Evolutionary conservation across 1,140 invertebrate genomes (phyloP), one percentile per base, ranked within the genome.

Genomic region (Drosophila ambigua): DNA sequence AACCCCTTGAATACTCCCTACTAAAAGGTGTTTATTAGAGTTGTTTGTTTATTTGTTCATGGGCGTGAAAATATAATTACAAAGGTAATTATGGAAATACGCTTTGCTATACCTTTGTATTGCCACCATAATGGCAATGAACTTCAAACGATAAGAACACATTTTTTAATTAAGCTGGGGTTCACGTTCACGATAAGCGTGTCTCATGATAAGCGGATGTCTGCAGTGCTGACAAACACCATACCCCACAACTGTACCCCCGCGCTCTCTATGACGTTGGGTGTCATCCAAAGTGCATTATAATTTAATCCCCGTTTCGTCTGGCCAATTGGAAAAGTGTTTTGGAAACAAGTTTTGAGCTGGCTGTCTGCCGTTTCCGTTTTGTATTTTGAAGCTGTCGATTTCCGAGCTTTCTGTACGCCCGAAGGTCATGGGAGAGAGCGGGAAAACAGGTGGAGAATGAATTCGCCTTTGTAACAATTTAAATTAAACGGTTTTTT

Each of bases 381-480:
- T 85, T 77, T 71, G 59, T 57, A 58, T 50, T 50, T 50, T 67
- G 41, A 44, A 48, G 20, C 28, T 52, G 52, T 68, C 57, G 31
- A 71, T 81, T 81, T 81, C 67, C 81, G 64, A 71, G 58, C 55
- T 58, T 31, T 75, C 24, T 46, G 68, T 24, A 11, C 11, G 35
- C 4, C 11, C 43, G 74, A 85, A 82, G 82, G 82, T 78, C 69
- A 53, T 78, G 66, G 52, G 77, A 85, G 48, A 51, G 77, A 85
- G 48, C 49, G 28, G 57, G 43, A 48, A 59, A 52, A 63, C 39
- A 28, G 15, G 15, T 41, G 49, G 54, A 64, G 9, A 11, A 1
- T 39, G 35, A 66, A 55, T 9, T 3, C n/a, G 45, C 43, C 60
- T 57, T 26, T 58, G 26, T 9, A 59, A 74, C 58, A 61, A 71